Evolutionary conservation across 2,113 vertebrate species (phyloP), one percentile per base, ranked within the genome.

Genomic region (Etia nguti): DNA sequence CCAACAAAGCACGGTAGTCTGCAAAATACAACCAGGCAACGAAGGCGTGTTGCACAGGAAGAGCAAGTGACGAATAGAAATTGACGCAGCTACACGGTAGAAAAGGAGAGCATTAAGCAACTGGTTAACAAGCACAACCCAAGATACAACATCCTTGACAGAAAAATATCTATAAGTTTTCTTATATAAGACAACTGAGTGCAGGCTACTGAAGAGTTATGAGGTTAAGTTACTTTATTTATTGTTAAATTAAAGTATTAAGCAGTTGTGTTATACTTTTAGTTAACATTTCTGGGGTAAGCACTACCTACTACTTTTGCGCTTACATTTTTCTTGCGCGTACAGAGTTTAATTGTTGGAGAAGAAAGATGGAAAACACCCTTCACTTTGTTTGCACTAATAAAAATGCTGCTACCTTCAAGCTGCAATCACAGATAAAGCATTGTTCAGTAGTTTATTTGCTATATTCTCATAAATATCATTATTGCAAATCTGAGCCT

Each of bases 131-230:
- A 70, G 13, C 38, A 43, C 8, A 70, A 46, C 13, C 0, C 16
- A 10, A 46, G n/a, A 26, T 73, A 0, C 43, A 70, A 0, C 38
- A 70, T 43, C 22, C 12, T 0, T 10, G n/a, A n/a, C 1, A 24
- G 36, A n/a, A 1, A 1, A 43, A 43, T 43, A 41, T 70, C 36
- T 68, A 20, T 38, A 38, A 24, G 36, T 22, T 70, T 70, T 70
- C 16, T 43, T 70, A 24, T 10, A 41, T 2, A 65, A n/a, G n/a
- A 43, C 8, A 22, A 43, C 4, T 24, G n/a, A 24, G 1, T 24
- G n/a, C 36, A 41, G 62, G 36, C 62, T 68, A 38, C 7, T 22
- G 31, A 65, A n/a, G 59, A 62, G 20, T 68, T 24, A 22, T 5
- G 36, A 22, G 36, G 34, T 68, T 22, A 68, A 41, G 62, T 15